phyloP scores from a whole-genome alignment of 1,140 invertebrate genomes.

The Popillia japonica region DNA sequence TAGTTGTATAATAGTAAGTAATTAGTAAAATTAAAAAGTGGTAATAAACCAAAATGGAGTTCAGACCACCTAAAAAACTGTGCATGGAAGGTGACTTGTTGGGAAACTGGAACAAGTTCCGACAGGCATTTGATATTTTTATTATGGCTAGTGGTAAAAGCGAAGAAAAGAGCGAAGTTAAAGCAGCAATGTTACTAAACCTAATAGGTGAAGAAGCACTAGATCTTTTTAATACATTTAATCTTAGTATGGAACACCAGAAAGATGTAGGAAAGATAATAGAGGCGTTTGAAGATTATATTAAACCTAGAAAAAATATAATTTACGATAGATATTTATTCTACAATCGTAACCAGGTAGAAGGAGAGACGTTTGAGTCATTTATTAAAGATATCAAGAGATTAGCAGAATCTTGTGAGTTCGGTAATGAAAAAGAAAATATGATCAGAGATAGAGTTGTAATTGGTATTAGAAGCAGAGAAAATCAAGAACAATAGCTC shows the following conservation, averaged over 20 bases:
- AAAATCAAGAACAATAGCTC: too few species aligned
- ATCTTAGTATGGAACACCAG: too few species aligned
- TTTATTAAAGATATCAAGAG: not conserved
- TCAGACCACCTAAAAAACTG: not conserved
- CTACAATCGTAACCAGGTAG: slow-evolving; percentile 8
- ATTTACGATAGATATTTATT: not conserved
- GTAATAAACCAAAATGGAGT: too few species aligned
- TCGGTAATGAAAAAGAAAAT: slow-evolving; percentile 31
- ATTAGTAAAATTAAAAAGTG: too few species aligned
- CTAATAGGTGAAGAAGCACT: not conserved
- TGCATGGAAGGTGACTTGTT: not conserved
- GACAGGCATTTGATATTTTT: slow-evolving; percentile 38
- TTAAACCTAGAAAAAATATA: slow-evolving; percentile 7
- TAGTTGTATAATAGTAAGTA: too few species aligned
- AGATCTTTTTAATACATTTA: slow-evolving; percentile 7
- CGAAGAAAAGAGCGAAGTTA: not conserved
- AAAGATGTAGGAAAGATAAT: not conserved
- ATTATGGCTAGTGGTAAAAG: not conserved
- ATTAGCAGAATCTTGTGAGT: not conserved
- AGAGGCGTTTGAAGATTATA: not conserved
- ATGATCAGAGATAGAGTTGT: slow-evolving; percentile 37
- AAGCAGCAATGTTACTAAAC: slow-evolving; percentile 14
- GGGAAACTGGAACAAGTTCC: slow-evolving; percentile 13
- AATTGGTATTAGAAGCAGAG: too few species aligned
- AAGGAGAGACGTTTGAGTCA: slow-evolving; percentile 17